These are phyloP conservation scores for Rhagoletis zephyria DNA, from an alignment of 1,140 invertebrate species.

Conservation along the genomic window DNA sequence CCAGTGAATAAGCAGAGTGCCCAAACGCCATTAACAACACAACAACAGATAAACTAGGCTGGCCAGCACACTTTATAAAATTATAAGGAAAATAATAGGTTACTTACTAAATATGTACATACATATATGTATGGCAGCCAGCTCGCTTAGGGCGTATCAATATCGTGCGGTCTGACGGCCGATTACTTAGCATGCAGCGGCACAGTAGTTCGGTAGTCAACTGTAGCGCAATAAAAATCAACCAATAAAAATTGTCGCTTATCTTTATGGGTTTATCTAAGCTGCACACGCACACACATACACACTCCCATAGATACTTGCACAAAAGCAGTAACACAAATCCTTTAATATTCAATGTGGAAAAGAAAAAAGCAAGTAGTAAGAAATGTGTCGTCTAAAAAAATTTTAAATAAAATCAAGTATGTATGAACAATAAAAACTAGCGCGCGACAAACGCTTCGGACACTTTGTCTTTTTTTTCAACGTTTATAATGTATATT, in stretches of 20 bases:
- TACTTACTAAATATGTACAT: neutral
- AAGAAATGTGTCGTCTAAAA: neutral
- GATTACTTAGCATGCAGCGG: slow-evolving; percentile 4
- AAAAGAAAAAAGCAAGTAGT: neutral
- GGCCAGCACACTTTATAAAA: neutral
- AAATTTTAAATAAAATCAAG: neutral
- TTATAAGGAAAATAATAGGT: neutral
- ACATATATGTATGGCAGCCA: neutral
- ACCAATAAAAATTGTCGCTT: slow-evolving; percentile 47
- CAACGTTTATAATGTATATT: neutral
- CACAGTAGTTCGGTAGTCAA: slow-evolving; percentile 50
- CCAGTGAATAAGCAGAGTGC: neutral
- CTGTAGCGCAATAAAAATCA: slow-evolving; percentile 47
- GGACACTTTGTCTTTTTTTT: neutral
- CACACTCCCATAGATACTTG: neutral
- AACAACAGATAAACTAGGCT: no score
- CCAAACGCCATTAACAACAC: slow-evolving; percentile 1
- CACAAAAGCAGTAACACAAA: neutral
- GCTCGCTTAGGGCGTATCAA: slow-evolving; percentile 6
- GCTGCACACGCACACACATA: neutral
- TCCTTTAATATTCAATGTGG: neutral
- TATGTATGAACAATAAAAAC: neutral
- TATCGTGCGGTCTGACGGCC: neutral
- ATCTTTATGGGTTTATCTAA: slow-evolving; percentile 52
- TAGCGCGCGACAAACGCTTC: slow-evolving; percentile 11